Evolutionary conservation across 2,113 vertebrate species (phyloP).

Genomic region (Psittacus erithacus): DNA sequence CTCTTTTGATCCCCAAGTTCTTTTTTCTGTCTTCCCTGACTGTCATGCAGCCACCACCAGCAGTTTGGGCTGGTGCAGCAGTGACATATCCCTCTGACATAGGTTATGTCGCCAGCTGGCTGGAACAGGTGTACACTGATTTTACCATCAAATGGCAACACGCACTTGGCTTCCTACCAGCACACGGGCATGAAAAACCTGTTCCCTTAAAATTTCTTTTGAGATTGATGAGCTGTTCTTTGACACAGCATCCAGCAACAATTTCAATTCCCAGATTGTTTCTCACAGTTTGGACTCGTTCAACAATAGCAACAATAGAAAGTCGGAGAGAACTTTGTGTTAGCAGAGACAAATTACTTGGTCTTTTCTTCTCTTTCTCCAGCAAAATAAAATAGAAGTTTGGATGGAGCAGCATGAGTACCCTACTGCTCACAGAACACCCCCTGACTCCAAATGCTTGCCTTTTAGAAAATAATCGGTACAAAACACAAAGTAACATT

Average conservation of each 20-base stretch:
- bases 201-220: conserved; percentile 77
- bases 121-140: conserved; percentile 92
- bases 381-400: neutral
- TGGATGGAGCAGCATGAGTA: neutral
- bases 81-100: conserved; percentile 79
- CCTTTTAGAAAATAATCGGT: neutral
- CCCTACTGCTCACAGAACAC: neutral
- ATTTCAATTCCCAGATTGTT: conserved; percentile 70
- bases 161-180: conserved; percentile 89
- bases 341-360: conserved; percentile 53
- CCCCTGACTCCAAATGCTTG: fast-evolving
- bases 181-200: conserved; percentile 85
- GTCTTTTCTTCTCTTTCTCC: neutral
- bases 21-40: conserved; percentile 76
- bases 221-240: conserved; percentile 82
- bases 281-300: neutral
- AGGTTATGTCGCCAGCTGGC: conserved; percentile 91
- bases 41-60: conserved; percentile 73
- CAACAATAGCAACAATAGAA: neutral
- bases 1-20: conserved; percentile 78
- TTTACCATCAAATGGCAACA: conserved; percentile 88
- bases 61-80: conserved; percentile 71
- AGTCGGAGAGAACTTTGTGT: conserved; percentile 34
- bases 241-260: conserved; percentile 70
- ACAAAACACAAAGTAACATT: neutral